A percentile compares a stretch with the other conserved stretches of the same genome.
Conservation (phyloP, 2,113 vertebrate species). For the Chamaetylas fuelleborni region DNA sequence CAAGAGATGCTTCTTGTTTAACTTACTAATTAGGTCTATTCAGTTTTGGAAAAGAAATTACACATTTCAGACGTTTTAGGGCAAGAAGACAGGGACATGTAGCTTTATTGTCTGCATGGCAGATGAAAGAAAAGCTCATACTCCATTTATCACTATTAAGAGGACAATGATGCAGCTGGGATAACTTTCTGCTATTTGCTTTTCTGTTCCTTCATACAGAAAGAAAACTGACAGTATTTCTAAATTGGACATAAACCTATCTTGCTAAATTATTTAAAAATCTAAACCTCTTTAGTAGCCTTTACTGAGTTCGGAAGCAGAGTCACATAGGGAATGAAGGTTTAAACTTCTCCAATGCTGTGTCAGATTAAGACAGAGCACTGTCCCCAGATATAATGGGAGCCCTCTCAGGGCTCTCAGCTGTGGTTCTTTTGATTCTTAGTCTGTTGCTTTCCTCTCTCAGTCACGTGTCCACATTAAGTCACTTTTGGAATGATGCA, state of each 20-base stretch:
- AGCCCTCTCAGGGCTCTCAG: background rate
- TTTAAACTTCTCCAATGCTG: background rate
- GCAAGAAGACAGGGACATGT: background rate
- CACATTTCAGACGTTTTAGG: background rate
- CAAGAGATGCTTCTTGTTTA: background rate
- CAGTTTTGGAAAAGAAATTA: background rate
- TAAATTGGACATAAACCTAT: background rate
- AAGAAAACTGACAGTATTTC: background rate
- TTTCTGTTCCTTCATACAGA: background rate
- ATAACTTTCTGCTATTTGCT: background rate
- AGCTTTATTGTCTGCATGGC: background rate
- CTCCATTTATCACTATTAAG: background rate
- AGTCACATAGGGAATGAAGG: background rate
- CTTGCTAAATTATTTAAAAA: background rate
- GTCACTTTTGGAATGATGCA: background rate
- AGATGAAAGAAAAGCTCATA: background rate
- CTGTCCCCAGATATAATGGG: background rate
- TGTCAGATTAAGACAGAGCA: background rate
- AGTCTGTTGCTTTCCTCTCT: background rate
- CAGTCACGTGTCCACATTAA: accelerated
- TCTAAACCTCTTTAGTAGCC: background rate
- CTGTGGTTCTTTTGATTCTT: background rate
- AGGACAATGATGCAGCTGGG: background rate
- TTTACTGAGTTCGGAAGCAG: background rate
- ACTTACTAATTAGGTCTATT: background rate